phyloP scores from a whole-genome alignment of 2,113 vertebrate species.

The Trematomus loennbergii region DNA sequence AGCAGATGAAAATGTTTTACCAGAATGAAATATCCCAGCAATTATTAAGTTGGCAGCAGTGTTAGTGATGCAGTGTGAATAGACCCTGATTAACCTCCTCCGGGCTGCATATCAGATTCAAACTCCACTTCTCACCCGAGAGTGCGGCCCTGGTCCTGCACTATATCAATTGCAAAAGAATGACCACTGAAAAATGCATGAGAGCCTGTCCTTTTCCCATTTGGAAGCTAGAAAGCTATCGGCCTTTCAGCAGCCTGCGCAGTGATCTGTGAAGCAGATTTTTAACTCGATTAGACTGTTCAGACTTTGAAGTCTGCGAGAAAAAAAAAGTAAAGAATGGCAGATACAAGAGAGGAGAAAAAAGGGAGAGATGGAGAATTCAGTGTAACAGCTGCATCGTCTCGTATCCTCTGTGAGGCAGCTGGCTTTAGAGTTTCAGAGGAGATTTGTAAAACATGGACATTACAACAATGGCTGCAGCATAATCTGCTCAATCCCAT shows the following conservation, averaged over 20 bases:
- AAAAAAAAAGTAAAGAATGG: constrained; percentile 1
- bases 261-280: constrained; percentile 48
- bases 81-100: constrained; percentile 50
- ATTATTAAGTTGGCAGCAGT: constrained; percentile 47
- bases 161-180: constrained; percentile 26
- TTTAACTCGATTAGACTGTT: constrained; percentile 49
- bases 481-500: constrained; percentile 75
- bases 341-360: constrained; percentile 1
- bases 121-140: not conserved
- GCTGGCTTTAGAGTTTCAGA: constrained; percentile 51
- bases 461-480: constrained; percentile 72
- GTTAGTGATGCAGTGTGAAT: constrained; percentile 38
- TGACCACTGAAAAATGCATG: constrained; percentile 27
- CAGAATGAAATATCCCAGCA: constrained; percentile 31
- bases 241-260: constrained; percentile 3
- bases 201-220: constrained; percentile 4
- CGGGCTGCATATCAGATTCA: constrained; percentile 30
- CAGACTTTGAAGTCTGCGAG: constrained; percentile 20
- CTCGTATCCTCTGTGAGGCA: constrained; percentile 37
- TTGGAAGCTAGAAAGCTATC: constrained; percentile 21
- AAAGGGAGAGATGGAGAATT: constrained; percentile 30
- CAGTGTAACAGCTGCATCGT: constrained; percentile 48
- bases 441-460: constrained; percentile 77
- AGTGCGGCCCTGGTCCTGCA: constrained; percentile 1
- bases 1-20: constrained; percentile 8